Conservation (phyloP, 2,888 invertebrate genomes). For the Drosophila ustulata region DNA sequence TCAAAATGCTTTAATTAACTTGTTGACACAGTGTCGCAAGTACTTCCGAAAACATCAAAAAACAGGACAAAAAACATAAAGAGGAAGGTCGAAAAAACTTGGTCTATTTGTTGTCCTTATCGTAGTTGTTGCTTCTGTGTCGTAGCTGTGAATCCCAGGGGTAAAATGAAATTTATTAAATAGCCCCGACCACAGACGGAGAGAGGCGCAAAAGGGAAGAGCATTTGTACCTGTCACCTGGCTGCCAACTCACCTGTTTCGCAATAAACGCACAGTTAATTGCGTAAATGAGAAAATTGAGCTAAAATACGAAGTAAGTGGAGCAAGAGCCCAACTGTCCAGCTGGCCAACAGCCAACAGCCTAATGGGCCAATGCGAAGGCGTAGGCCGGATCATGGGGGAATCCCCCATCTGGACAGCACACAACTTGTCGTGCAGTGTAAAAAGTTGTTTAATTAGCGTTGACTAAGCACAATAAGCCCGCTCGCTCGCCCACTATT, state of each 20-base stretch:
- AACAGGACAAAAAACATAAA: slow-evolving; percentile 8
- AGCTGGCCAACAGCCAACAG: neutral
- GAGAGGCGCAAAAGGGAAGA: neutral
- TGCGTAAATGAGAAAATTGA: slow-evolving; percentile 71
- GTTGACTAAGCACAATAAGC: slow-evolving; percentile 26
- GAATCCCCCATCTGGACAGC: slow-evolving; percentile 7
- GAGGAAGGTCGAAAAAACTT: slow-evolving; percentile 31
- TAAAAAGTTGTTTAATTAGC: slow-evolving; percentile 67
- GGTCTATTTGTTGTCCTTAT: slow-evolving; percentile 25
- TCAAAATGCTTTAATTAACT: slow-evolving; percentile 78
- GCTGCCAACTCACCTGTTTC: slow-evolving; percentile 43
- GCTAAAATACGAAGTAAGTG: slow-evolving; percentile 41
- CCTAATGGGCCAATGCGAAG: neutral
- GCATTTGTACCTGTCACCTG: slow-evolving; percentile 50
- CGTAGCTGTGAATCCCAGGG: slow-evolving; percentile 42
- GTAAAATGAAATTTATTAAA: slow-evolving; percentile 69
- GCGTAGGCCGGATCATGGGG: slow-evolving; percentile 8
- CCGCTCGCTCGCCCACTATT: slow-evolving; percentile 21
- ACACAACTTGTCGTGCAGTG: slow-evolving; percentile 31
- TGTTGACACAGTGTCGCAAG: slow-evolving; percentile 68
- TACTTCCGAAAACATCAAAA: slow-evolving; percentile 26
- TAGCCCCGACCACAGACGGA: slow-evolving; percentile 21
- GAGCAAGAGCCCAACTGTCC: slow-evolving; percentile 6
- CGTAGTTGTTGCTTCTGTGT: neutral
- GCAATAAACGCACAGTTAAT: slow-evolving; percentile 66